phyloP scores from a whole-genome alignment of 2,888 invertebrate species.

The Plagiodera versicolora region DNA sequence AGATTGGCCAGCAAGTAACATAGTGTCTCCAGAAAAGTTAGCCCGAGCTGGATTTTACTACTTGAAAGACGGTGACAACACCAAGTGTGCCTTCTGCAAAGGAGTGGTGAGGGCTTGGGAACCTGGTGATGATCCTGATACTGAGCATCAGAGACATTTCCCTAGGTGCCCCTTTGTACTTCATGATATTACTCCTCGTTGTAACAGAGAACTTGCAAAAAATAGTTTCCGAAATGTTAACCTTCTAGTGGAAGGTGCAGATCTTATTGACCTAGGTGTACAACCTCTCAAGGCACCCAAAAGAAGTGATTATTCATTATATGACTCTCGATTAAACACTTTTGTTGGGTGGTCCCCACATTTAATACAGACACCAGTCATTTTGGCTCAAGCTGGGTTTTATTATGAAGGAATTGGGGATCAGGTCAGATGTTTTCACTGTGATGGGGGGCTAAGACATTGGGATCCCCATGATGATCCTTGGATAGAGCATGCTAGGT shows the following conservation, averaged over 20 bases:
- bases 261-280: constrained; percentile 62
- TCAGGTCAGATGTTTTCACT: constrained; percentile 90
- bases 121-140: constrained; percentile 67
- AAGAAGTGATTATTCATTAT: constrained; percentile 67
- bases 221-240: constrained; percentile 37
- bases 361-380: constrained; percentile 73
- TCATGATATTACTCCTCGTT: constrained; percentile 53
- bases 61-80: constrained; percentile 67
- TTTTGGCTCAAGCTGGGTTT: constrained; percentile 85
- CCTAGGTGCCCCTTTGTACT: constrained; percentile 61
- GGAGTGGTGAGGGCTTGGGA: constrained; percentile 70
- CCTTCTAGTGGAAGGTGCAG: constrained; percentile 51
- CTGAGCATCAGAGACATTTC: constrained; percentile 67
- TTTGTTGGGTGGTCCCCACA: constrained; percentile 78
- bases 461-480: constrained; percentile 92
- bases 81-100: constrained; percentile 82
- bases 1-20: constrained; percentile 69
- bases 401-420: constrained; percentile 77
- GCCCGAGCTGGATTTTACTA: constrained; percentile 88
- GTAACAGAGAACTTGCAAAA: constrained; percentile 38
- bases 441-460: constrained; percentile 86
- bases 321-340: constrained; percentile 70
- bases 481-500: constrained; percentile 92
- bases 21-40: constrained; percentile 70
- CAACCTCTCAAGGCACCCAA: constrained; percentile 63